Evolutionary conservation across 2,797 vertebrate genomes (phyloP).

Genomic region (Anisognathus igniventris): DNA sequence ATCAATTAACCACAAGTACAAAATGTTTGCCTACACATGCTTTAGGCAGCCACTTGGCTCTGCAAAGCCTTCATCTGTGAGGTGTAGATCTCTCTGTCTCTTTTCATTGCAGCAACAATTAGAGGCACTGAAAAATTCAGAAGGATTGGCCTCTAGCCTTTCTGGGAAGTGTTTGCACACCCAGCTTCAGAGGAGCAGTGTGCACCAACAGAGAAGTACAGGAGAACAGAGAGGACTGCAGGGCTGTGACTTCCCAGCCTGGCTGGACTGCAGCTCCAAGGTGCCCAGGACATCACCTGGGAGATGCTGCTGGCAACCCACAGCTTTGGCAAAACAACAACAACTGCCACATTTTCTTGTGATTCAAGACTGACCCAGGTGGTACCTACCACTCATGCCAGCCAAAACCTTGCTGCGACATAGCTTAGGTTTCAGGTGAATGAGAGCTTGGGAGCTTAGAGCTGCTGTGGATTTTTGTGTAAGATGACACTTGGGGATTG

Average conservation of each 20-base stretch:
- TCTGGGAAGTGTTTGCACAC: not conserved
- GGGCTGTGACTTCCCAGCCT: not conserved
- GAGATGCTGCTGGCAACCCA: not conserved
- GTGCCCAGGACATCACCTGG: not conserved
- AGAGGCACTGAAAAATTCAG: not conserved
- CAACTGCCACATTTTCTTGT: not conserved
- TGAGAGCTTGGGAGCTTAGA: not conserved
- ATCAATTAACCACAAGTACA: not conserved
- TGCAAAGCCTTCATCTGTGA: rapidly evolving
- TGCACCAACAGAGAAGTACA: not conserved
- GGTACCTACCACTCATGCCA: not conserved
- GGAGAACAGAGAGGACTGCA: not conserved
- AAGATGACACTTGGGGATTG: not conserved
- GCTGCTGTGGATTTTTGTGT: not conserved
- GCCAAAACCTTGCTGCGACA: not conserved
- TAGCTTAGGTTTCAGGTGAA: not conserved
- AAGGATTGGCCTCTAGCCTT: not conserved
- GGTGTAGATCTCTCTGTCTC: not conserved
- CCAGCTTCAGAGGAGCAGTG: not conserved
- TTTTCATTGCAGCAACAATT: not conserved
- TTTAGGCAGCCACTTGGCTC: not conserved
- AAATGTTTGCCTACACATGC: not conserved
- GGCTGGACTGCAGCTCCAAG: not conserved
- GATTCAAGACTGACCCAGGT: not conserved
- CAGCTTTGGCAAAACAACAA: not conserved